Conservation (phyloP, 2,113 vertebrate species). For the Aix galericulata region DNA sequence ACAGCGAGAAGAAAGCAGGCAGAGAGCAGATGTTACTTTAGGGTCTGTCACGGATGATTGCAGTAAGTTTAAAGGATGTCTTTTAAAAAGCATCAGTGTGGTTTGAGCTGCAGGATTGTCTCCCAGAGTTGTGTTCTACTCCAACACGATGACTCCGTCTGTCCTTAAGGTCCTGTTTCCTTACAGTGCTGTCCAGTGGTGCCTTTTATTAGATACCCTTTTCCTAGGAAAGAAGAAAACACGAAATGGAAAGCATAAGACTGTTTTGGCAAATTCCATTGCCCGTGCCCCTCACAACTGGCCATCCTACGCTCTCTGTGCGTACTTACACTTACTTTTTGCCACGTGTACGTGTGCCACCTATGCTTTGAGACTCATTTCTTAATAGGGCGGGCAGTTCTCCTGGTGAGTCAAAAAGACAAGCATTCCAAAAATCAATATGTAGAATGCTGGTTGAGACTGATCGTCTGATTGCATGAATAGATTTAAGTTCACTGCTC, state of each 20-base stretch:
- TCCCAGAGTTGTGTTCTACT: background rate
- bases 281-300: background rate
- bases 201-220: background rate
- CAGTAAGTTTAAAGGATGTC: background rate
- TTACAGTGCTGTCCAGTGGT: background rate
- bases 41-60: background rate
- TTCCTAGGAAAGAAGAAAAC: background rate
- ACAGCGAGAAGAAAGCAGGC: background rate
- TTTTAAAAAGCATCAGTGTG: background rate
- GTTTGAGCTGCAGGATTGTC: background rate
- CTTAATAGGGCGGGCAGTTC: background rate
- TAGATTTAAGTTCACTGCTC: background rate
- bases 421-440: background rate
- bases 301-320: rapidly evolving
- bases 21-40: background rate
- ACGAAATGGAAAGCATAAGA: background rate
- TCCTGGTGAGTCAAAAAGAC: background rate
- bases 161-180: background rate
- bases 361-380: background rate
- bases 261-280: background rate
- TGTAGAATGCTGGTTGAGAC: background rate
- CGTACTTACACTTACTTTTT: no score
- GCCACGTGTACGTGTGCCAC: rapidly evolving
- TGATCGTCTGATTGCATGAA: background rate
- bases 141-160: background rate